phyloP scores from a whole-genome alignment of 1,140 invertebrate species.

The Linepithema humile region DNA sequence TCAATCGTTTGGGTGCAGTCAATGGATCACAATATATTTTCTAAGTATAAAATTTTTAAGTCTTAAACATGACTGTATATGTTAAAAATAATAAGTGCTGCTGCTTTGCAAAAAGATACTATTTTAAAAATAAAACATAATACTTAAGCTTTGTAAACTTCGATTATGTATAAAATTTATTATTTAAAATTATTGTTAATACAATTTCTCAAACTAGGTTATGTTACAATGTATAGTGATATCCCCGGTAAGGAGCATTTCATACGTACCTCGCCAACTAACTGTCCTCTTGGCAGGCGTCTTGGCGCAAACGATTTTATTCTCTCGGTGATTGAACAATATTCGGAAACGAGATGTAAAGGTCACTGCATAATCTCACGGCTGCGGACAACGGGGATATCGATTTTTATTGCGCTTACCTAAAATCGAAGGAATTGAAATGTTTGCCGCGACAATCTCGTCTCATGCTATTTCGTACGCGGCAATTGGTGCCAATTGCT shows the following conservation, averaged over 20 bases:
- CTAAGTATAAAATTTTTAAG: too few species aligned
- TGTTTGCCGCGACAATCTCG: conserved; percentile 26
- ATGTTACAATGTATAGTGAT: not conserved
- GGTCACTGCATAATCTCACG: not conserved
- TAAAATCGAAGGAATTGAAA: conserved; percentile 29
- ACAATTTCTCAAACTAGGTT: conserved; percentile 14
- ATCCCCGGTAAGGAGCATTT: conserved; percentile 1
- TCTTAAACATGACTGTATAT: too few species aligned
- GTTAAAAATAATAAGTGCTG: too few species aligned
- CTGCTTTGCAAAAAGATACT: too few species aligned
- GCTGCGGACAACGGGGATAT: not conserved
- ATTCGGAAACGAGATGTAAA: not conserved
- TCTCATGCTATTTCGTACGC: not conserved
- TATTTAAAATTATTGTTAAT: not conserved
- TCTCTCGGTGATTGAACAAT: not conserved
- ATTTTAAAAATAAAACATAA: too few species aligned
- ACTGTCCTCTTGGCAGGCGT: not conserved
- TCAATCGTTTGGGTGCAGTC: too few species aligned
- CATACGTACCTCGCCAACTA: not conserved
- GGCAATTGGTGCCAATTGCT: too few species aligned
- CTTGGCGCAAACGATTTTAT: not conserved
- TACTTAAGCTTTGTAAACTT: too few species aligned
- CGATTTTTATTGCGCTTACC: conserved; percentile 28
- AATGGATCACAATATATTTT: too few species aligned
- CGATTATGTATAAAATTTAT: too few species aligned